Evolutionary conservation across 2,888 invertebrate genomes (phyloP).

Genomic region (Spisula subtruncata): DNA sequence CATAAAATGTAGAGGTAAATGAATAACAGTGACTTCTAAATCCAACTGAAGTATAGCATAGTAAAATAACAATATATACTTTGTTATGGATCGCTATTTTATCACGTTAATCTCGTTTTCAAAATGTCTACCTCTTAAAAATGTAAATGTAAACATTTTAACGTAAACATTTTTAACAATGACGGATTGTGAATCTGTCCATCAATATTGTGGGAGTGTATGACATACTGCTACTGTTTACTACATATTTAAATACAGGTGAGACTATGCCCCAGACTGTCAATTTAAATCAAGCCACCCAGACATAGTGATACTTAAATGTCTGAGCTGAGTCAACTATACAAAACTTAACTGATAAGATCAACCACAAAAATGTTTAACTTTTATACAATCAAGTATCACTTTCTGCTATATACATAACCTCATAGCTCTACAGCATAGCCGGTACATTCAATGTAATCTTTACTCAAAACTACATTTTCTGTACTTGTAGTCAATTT

Average conservation of each 20-base stretch:
- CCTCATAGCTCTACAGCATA: not conserved
- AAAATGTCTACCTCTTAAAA: conserved; percentile 14
- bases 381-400: not conserved
- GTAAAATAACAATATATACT: conserved; percentile 43
- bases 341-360: not conserved
- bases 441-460: not conserved
- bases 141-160: conserved; percentile 44
- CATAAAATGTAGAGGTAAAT: not conserved
- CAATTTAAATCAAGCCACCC: not conserved
- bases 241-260: not conserved
- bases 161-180: conserved; percentile 16
- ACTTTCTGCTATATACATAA: not conserved
- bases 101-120: conserved; percentile 35
- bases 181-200: conserved; percentile 61
- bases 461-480: not conserved
- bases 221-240: conserved; percentile 12
- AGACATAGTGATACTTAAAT: not conserved
- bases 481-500: not conserved
- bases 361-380: conserved; percentile 21
- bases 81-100: conserved; percentile 46
- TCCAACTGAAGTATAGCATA: not conserved
- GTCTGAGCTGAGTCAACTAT: not conserved
- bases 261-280: not conserved
- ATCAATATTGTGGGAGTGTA: conserved; percentile 31
- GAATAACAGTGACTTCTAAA: not conserved